Percentiles rank a stretch among this genome's conserved stretches.
Evolutionary conservation across 1,140 invertebrate genomes (phyloP).

Genomic region (Semibalanus balanoides): DNA sequence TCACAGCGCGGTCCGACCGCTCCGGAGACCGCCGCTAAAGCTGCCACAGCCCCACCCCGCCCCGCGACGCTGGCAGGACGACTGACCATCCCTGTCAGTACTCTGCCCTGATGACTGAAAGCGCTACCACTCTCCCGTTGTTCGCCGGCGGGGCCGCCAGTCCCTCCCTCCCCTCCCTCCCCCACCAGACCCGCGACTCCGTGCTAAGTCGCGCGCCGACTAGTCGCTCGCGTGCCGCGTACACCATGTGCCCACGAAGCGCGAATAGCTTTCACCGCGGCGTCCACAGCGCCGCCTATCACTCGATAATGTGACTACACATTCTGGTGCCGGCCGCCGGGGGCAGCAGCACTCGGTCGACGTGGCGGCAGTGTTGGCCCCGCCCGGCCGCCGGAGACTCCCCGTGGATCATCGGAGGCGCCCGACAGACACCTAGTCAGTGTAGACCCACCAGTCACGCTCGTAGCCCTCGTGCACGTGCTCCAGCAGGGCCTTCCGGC

Average conservation of each 20-base stretch:
- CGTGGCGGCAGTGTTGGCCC: background rate
- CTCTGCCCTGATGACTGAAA: background rate
- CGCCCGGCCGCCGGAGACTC: too few relatives aligned
- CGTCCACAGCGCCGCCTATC: background rate
- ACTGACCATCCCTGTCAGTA: too few relatives aligned
- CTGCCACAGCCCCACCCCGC: too few relatives aligned
- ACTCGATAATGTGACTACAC: background rate
- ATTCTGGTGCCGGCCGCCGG: too few relatives aligned
- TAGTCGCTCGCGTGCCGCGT: background rate
- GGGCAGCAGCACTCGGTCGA: too few relatives aligned
- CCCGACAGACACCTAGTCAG: constrained; percentile 13
- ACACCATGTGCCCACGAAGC: background rate
- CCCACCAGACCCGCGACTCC: background rate
- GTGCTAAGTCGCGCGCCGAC: too few relatives aligned
- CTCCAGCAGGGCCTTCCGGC: constrained; percentile 81
- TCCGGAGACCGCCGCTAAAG: too few relatives aligned
- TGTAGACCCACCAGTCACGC: constrained; percentile 95
- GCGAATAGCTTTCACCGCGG: too few relatives aligned
- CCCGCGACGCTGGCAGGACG: too few relatives aligned
- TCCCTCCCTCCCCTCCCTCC: too few relatives aligned
- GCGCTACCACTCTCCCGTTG: background rate
- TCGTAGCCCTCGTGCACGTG: constrained; percentile 98
- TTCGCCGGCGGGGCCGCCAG: background rate
- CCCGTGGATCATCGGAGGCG: too few relatives aligned
- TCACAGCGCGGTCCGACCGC: too few relatives aligned